Evolutionary conservation across 2,888 invertebrate genomes (phyloP).

Genomic region (Acleris laterana): DNA sequence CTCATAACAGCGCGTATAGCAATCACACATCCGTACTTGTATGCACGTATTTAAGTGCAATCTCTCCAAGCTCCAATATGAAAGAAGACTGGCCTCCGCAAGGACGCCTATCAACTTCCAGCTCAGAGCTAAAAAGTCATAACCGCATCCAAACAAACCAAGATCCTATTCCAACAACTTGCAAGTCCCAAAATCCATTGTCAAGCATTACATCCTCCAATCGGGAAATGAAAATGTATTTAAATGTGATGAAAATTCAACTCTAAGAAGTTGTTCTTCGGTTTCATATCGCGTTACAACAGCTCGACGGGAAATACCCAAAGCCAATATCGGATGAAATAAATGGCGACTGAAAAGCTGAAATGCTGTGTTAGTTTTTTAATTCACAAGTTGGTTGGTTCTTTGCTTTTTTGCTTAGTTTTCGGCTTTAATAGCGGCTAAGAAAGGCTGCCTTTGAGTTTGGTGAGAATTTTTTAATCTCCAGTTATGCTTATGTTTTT

Average conservation of each 20-base stretch:
- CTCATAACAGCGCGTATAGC: constrained; percentile 12
- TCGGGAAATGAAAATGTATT: constrained; percentile 48
- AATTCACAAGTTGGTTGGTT: constrained; percentile 54
- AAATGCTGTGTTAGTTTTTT: constrained; percentile 63
- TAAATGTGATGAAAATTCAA: constrained; percentile 58
- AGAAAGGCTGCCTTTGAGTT: constrained; percentile 49
- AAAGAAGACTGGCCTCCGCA: constrained; percentile 62
- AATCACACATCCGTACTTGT: constrained; percentile 11
- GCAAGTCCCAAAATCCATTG: constrained; percentile 50
- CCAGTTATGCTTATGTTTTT: constrained; percentile 14
- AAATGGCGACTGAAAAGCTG: constrained; percentile 69
- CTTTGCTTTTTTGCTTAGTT: constrained; percentile 43
- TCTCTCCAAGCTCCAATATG: constrained; percentile 63
- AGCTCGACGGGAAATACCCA: constrained; percentile 53
- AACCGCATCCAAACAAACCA: constrained; percentile 49
- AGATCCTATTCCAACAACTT: constrained; percentile 52
- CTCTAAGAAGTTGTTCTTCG: constrained; percentile 53
- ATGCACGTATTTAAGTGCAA: constrained; percentile 43
- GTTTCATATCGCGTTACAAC: constrained; percentile 50
- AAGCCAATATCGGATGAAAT: constrained; percentile 67
- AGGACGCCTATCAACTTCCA: constrained; percentile 54
- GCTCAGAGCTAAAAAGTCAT: constrained; percentile 47
- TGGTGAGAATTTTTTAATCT: constrained; percentile 54
- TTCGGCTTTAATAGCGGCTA: constrained; percentile 50
- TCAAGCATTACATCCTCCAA: constrained; percentile 35